A percentile compares a stretch with the other conserved stretches of the same genome.
phyloP scores from a whole-genome alignment of 2,797 vertebrate species.

The Eupleurogrammus muticus region DNA sequence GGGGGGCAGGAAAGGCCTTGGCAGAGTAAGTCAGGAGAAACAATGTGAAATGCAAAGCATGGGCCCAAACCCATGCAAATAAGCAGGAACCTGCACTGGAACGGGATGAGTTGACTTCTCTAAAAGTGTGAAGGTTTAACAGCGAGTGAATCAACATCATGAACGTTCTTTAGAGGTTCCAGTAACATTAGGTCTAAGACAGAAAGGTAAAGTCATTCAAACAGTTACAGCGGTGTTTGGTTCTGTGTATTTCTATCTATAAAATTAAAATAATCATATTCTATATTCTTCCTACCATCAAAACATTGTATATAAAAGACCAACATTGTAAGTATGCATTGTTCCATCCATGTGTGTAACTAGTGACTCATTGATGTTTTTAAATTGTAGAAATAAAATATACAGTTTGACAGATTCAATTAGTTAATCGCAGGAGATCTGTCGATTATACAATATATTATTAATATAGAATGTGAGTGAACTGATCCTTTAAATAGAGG shows the following conservation, averaged over 20 bases:
- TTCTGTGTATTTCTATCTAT: background rate
- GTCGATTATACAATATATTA: background rate
- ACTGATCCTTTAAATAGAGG: too few relatives aligned
- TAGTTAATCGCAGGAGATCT: too few relatives aligned
- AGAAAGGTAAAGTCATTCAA: background rate
- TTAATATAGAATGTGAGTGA: too few relatives aligned
- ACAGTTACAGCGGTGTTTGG: background rate
- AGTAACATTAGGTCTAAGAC: background rate
- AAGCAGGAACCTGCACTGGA: constrained; percentile 38
- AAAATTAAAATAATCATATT: background rate
- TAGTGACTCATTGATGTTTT: too few relatives aligned
- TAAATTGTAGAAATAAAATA: too few relatives aligned
- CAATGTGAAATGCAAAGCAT: constrained; percentile 57
- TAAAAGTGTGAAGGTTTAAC: constrained; percentile 29
- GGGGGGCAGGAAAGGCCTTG: constrained; percentile 21
- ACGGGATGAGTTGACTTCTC: constrained; percentile 12
- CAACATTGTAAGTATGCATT: background rate
- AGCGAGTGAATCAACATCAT: background rate
- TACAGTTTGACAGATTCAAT: too few relatives aligned
- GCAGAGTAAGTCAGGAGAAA: constrained; percentile 36
- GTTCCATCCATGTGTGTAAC: too few relatives aligned
- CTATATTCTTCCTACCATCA: background rate
- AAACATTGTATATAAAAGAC: background rate
- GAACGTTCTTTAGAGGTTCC: background rate
- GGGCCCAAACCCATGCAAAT: constrained; percentile 64